A percentile compares a stretch with the other conserved stretches of the same genome.
Conservation (phyloP, 30 jellyfish, hydroid and myxozoan species). For the Hydra vulgaris region DNA sequence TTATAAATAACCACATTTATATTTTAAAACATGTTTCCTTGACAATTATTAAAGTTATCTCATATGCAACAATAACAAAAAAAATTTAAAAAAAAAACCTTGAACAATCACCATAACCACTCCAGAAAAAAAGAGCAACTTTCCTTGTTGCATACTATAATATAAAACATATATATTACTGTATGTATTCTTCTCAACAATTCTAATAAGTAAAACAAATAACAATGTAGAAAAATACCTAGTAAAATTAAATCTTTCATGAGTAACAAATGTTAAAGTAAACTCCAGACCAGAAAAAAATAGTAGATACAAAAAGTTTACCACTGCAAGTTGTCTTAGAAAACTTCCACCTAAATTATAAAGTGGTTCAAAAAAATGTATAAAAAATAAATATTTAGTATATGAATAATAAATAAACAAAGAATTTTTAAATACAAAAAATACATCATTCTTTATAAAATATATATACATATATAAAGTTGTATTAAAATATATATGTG, state of each 20-base stretch:
- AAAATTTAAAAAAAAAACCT: conserved; percentile 17
- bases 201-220: no score
- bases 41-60: no score
- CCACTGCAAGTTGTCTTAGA: conserved; percentile 17
- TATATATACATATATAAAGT: no score
- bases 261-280: conserved; percentile 78
- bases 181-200: no score
- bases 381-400: not conserved
- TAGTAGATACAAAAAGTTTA: conserved; percentile 50
- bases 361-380: not conserved
- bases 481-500: no score
- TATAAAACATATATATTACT: not conserved
- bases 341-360: conserved; percentile 2
- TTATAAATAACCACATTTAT: no score
- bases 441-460: no score
- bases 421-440: not conserved
- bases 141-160: conserved; percentile 69
- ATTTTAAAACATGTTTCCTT: no score
- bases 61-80: no score
- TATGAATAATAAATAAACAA: not conserved
- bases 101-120: conserved; percentile 52
- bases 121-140: conserved; percentile 70
- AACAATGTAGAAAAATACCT: conserved; percentile 21
- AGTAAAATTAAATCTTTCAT: conserved; percentile 56
- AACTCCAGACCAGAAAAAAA: conserved; percentile 87